Percentiles rank a stretch among this genome's conserved stretches.
These are phyloP conservation scores for Callithrix jacchus DNA, from an alignment of 2,113 vertebrate genomes.

Conservation along the genomic window DNA sequence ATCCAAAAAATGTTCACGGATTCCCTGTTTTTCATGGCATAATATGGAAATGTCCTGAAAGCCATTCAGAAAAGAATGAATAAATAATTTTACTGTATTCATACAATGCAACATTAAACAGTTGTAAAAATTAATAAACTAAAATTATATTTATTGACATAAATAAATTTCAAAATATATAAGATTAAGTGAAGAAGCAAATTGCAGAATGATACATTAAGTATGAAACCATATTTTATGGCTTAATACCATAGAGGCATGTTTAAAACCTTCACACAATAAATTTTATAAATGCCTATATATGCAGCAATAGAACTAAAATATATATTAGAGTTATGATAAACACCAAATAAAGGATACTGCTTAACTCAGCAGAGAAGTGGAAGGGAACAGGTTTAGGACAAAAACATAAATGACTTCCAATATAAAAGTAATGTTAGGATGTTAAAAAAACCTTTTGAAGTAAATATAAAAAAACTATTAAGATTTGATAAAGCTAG, in stretches of 20 bases:
- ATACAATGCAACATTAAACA: background rate
- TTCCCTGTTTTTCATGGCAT: background rate
- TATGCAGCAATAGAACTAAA: background rate
- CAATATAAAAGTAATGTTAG: background rate
- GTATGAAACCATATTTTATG: background rate
- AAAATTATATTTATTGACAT: slow-evolving; percentile 37
- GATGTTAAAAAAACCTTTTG: background rate
- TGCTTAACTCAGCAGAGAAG: background rate
- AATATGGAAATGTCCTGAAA: background rate
- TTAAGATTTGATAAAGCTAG: background rate
- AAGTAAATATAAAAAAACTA: background rate
- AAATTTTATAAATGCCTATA: background rate
- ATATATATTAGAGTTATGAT: background rate
- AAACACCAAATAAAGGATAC: slow-evolving; percentile 35
- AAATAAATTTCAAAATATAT: background rate
- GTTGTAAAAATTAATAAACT: background rate
- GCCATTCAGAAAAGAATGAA: background rate
- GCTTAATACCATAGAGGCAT: background rate
- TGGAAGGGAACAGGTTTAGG: background rate
- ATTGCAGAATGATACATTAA: background rate
- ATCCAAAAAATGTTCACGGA: background rate
- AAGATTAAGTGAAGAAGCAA: background rate
- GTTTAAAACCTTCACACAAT: background rate
- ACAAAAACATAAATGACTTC: slow-evolving; percentile 2
- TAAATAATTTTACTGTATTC: background rate